phyloP scores from a whole-genome alignment of 2,797 vertebrate genomes.

The Crocodylus rhombifer region DNA sequence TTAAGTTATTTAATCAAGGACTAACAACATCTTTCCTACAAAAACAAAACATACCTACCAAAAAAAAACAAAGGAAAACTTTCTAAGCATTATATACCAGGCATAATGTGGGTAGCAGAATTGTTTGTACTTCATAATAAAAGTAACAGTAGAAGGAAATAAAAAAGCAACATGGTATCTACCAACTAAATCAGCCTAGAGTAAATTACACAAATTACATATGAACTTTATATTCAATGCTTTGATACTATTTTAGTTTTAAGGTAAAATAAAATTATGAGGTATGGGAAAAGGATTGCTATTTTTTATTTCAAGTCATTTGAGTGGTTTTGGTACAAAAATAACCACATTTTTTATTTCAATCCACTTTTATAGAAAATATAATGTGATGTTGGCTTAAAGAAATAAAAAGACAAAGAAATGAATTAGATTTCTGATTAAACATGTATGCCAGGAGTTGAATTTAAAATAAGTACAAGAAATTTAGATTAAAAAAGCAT shows the following conservation, averaged over 20 bases:
- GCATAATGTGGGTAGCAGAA: neutral
- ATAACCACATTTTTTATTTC: neutral
- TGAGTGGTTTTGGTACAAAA: neutral
- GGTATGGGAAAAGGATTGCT: neutral
- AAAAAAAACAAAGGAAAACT: neutral
- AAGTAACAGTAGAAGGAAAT: neutral
- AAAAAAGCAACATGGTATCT: neutral
- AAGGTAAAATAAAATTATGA: neutral
- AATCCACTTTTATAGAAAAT: neutral
- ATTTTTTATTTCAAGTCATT: neutral
- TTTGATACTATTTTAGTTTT: neutral
- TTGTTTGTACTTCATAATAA: neutral
- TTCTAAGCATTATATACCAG: neutral
- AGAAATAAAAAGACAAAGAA: neutral
- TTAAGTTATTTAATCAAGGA: neutral
- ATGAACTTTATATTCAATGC: neutral
- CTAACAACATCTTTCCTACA: neutral
- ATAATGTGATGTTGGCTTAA: neutral
- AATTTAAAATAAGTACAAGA: neutral
- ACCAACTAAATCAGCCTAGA: neutral
- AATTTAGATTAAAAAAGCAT: neutral
- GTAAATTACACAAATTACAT: neutral
- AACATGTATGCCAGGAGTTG: neutral
- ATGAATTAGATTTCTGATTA: neutral
- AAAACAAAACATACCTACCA: neutral